Conservation (phyloP, 2,797 vertebrate genomes). For the Mormyrops boulengeri region DNA sequence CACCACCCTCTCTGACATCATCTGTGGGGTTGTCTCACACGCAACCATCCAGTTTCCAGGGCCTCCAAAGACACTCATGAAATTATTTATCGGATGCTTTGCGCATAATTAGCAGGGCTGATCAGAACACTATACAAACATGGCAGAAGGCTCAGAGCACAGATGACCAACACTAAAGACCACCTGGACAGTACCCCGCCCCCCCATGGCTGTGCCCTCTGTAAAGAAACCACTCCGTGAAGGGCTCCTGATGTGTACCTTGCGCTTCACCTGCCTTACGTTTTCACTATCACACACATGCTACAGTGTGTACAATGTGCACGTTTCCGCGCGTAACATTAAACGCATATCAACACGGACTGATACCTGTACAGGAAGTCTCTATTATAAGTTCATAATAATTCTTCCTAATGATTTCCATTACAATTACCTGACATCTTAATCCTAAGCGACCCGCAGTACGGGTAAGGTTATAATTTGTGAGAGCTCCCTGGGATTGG, state of each 20-base stretch:
- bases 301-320: not conserved
- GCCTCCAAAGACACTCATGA: not conserved
- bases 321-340: not conserved
- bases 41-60: not conserved
- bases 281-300: not conserved
- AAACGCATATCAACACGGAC: not conserved
- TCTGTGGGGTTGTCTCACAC: not conserved
- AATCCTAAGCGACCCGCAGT: not conserved
- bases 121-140: not conserved
- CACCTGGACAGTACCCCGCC: not conserved
- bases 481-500: not conserved
- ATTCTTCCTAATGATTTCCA: not conserved
- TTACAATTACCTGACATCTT: not conserved
- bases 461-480: not conserved
- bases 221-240: not conserved
- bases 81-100: not conserved
- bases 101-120: not conserved
- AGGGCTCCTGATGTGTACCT: not conserved
- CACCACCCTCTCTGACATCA: not conserved
- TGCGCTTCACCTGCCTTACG: not conserved
- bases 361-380: not conserved
- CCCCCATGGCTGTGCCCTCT: not conserved
- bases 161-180: not conserved
- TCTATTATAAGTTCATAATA: not conserved
- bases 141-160: not conserved